Percentiles rank a stretch among this genome's conserved stretches.
phyloP scores from a whole-genome alignment of 2,797 vertebrate species.

The Geranospiza caerulescens region DNA sequence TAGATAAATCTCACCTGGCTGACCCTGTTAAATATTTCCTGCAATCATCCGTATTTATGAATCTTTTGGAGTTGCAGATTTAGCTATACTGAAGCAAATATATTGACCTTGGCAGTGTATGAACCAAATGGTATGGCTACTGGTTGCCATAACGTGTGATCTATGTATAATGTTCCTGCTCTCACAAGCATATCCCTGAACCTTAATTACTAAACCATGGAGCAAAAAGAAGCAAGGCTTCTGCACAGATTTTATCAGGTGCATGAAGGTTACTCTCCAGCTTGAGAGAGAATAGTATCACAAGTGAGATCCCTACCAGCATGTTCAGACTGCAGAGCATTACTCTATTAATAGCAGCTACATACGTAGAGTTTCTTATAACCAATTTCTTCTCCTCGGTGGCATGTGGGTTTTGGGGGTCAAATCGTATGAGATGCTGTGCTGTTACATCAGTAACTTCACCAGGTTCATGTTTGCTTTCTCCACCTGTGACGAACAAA shows the following conservation, averaged over 20 bases:
- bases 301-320: not conserved
- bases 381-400: slow-evolving; percentile 76
- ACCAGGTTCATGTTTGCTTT: slow-evolving; percentile 66
- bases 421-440: slow-evolving; percentile 84
- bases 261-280: not conserved
- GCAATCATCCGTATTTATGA: not conserved
- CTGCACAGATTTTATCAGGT: not conserved
- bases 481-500: slow-evolving; percentile 78
- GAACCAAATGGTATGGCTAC: not conserved
- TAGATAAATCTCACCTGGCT: not conserved
- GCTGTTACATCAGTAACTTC: slow-evolving; percentile 81
- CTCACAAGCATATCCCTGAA: not conserved
- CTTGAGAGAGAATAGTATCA: not conserved
- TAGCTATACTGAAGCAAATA: not conserved
- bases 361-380: slow-evolving; percentile 87
- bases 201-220: not conserved
- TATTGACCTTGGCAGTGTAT: not conserved
- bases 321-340: not conserved
- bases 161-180: not conserved
- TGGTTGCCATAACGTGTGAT: not conserved
- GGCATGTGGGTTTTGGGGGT: slow-evolving; percentile 79
- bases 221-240: not conserved
- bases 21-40: not conserved
- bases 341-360: not conserved
- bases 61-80: not conserved